These are phyloP conservation scores for Scaptomyza pallida DNA, from an alignment of 1,140 invertebrate species.

Conservation along the genomic window DNA sequence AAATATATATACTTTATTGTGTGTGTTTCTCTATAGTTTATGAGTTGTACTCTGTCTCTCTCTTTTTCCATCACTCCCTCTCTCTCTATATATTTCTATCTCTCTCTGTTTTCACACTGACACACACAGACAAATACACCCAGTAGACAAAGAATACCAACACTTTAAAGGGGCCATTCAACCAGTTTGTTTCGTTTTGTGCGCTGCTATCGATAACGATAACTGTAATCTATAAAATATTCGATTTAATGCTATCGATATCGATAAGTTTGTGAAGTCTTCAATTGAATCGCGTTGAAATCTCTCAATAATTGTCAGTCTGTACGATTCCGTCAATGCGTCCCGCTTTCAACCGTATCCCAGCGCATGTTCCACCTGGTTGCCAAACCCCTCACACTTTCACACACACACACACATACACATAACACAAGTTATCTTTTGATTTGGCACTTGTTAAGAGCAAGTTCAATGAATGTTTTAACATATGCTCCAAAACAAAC, in stretches of 20 bases:
- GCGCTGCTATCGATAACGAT: constrained; percentile 26
- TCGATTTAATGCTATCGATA: constrained; percentile 19
- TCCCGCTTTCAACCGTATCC: not conserved
- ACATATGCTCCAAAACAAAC: constrained; percentile 24
- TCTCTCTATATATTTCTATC: constrained; percentile 8
- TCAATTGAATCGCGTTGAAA: not conserved
- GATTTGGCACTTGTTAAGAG: constrained; percentile 38
- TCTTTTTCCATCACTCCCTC: constrained; percentile 10
- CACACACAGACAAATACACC: not conserved
- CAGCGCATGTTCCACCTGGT: constrained; percentile 37
- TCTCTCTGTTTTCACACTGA: constrained; percentile 7
- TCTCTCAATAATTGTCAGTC: constrained; percentile 16
- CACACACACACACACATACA: constrained; percentile 1
- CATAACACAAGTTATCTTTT: constrained; percentile 18
- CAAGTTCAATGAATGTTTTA: constrained; percentile 41
- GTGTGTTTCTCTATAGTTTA: constrained; percentile 34
- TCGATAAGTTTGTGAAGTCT: not conserved
- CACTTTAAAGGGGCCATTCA: constrained; percentile 14
- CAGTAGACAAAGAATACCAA: constrained; percentile 14
- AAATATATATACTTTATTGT: constrained; percentile 31
- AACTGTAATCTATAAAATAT: not conserved
- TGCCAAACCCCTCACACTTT: constrained; percentile 18
- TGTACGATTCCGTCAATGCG: constrained; percentile 6
- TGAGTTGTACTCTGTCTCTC: constrained; percentile 30
- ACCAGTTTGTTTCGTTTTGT: constrained; percentile 26